These are phyloP conservation scores for Cerastis leucographa DNA, from an alignment of 2,888 invertebrate genomes.

Conservation along the genomic window DNA sequence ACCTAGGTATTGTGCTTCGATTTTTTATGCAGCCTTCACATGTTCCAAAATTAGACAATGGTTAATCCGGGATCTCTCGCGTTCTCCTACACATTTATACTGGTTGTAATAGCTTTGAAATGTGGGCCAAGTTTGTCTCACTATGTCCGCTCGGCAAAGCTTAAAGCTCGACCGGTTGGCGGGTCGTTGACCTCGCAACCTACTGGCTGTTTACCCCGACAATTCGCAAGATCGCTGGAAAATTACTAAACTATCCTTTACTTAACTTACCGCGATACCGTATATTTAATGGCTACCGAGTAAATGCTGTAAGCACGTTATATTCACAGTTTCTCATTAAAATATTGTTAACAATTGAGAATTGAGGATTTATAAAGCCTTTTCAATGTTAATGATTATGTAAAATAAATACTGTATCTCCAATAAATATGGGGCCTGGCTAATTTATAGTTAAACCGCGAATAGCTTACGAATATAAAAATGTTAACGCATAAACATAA, in stretches of 20 bases:
- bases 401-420: background rate
- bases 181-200: slow-evolving; percentile 87
- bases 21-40: background rate
- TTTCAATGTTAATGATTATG: slow-evolving; percentile 4
- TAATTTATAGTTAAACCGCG: background rate
- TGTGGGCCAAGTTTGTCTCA: slow-evolving; percentile 88
- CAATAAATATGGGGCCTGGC: slow-evolving; percentile 16
- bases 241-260: slow-evolving; percentile 66
- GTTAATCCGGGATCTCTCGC: slow-evolving; percentile 38
- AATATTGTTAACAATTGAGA: slow-evolving; percentile 4
- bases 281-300: slow-evolving; percentile 42
- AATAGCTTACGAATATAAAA: slow-evolving; percentile 39
- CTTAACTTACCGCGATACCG: slow-evolving; percentile 52
- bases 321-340: background rate
- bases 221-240: slow-evolving; percentile 69
- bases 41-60: slow-evolving; percentile 30
- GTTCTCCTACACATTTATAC: slow-evolving; percentile 62
- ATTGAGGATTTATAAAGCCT: slow-evolving; percentile 5
- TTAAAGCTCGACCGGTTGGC: slow-evolving; percentile 88
- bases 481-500: slow-evolving; percentile 39
- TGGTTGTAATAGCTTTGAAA: slow-evolving; percentile 76
- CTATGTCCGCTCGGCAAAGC: slow-evolving; percentile 83
- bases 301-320: slow-evolving; percentile 14
- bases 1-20: no score
- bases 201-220: slow-evolving; percentile 81